These are phyloP conservation scores for Thamnophis sirtalis DNA, from an alignment of 2,113 vertebrate genomes.

Conservation along the genomic window DNA sequence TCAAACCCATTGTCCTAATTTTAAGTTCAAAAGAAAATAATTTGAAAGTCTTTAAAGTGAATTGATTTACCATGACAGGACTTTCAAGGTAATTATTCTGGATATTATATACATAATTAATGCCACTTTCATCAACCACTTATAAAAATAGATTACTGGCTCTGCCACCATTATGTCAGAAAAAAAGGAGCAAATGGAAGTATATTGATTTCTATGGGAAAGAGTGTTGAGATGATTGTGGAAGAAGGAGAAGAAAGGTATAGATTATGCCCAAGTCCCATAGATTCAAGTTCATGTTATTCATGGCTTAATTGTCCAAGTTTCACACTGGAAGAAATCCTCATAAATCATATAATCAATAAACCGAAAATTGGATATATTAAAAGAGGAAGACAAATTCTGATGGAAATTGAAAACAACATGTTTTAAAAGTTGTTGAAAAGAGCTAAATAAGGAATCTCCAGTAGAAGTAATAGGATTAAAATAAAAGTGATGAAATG, in stretches of 20 bases:
- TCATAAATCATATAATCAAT: neutral
- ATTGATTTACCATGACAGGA: neutral
- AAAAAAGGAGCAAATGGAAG: neutral
- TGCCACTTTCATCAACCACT: neutral
- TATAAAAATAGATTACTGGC: neutral
- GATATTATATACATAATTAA: neutral
- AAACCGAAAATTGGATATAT: neutral
- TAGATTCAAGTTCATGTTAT: neutral
- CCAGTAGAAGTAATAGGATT: neutral
- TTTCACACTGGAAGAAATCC: neutral
- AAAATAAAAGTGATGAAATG: neutral
- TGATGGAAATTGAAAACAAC: neutral
- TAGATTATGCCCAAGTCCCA: neutral
- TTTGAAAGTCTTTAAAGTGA: neutral
- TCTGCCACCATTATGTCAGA: neutral
- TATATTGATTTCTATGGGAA: neutral
- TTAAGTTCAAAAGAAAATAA: neutral
- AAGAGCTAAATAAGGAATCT: neutral
- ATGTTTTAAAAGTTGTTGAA: neutral
- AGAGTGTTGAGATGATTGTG: neutral
- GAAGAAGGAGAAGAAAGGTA: neutral
- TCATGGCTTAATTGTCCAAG: neutral
- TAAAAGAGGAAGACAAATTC: neutral
- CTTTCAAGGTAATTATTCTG: neutral
- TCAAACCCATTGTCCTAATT: neutral